Evolutionary conservation across 1,140 invertebrate genomes (phyloP).

Genomic region (Temnothorax longispinosus): DNA sequence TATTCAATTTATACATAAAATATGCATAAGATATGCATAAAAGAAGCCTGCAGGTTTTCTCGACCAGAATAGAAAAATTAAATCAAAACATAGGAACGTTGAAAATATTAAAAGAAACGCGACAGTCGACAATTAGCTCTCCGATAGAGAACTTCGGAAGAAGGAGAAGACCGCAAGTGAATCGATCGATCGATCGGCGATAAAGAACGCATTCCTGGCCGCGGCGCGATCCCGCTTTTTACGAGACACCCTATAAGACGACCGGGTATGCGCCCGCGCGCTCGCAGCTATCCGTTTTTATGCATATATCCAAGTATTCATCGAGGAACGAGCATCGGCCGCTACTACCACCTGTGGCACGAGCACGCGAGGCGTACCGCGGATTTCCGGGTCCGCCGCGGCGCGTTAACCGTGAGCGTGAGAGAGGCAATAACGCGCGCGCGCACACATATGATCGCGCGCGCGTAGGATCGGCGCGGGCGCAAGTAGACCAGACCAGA

Average conservation of each 20-base stretch:
- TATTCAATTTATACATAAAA: no score
- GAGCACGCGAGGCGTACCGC: constrained; percentile 20
- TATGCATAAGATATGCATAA: no score
- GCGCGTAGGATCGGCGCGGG: constrained; percentile 1
- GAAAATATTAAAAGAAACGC: neutral
- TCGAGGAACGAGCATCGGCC: constrained; percentile 10
- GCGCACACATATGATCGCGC: neutral
- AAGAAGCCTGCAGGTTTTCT: no score
- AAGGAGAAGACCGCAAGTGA: constrained; percentile 1
- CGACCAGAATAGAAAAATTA: no score
- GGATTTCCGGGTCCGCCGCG: constrained; percentile 51
- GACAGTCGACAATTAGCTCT: neutral
- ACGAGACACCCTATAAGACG: constrained; percentile 55
- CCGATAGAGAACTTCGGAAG: neutral
- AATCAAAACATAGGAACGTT: no score
- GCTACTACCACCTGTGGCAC: constrained; percentile 46
- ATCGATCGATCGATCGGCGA: constrained; percentile 19
- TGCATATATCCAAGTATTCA: neutral
- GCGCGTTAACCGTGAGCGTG: neutral
- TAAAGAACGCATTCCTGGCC: constrained; percentile 50
- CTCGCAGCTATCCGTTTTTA: constrained; percentile 24
- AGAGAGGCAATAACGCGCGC: neutral
- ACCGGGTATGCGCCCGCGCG: constrained; percentile 43
- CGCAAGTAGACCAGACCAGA: constrained; percentile 20
- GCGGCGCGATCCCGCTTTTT: constrained; percentile 49